These are phyloP conservation scores for Hyperoplus immaculatus DNA, from an alignment of 2,797 vertebrate species.

Conservation along the genomic window DNA sequence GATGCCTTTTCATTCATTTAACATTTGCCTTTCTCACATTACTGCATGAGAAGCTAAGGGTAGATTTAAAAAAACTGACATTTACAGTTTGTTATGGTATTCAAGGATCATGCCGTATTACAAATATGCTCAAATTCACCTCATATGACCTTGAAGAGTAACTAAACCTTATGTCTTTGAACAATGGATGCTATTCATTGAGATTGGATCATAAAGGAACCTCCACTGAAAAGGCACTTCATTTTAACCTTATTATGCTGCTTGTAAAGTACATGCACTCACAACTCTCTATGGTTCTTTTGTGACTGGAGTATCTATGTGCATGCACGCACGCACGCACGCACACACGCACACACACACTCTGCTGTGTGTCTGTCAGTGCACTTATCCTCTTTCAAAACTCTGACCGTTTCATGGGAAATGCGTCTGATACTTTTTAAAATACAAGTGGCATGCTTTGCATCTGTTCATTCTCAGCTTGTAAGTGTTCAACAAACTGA, in stretches of 20 bases:
- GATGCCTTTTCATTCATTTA: neutral
- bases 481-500: neutral
- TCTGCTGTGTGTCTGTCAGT: neutral
- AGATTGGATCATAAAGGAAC: neutral
- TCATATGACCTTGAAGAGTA: constrained; percentile 8
- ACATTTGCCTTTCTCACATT: neutral
- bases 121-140: neutral
- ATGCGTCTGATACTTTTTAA: neutral
- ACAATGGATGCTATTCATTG: neutral
- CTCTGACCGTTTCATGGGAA: neutral
- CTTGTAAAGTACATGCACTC: neutral
- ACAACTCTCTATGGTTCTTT: neutral
- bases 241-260: neutral
- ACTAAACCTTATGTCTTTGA: neutral
- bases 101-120: neutral
- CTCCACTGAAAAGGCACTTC: neutral
- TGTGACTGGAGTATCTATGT: too few species aligned
- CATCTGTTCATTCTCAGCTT: neutral
- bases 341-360: neutral
- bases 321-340: too few species aligned
- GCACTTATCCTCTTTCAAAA: neutral
- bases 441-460: neutral
- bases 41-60: neutral
- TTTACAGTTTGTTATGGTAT: neutral
- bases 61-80: neutral